Evolutionary conservation across 2,797 vertebrate genomes (phyloP).

Genomic region (Furcifer pardalis): DNA sequence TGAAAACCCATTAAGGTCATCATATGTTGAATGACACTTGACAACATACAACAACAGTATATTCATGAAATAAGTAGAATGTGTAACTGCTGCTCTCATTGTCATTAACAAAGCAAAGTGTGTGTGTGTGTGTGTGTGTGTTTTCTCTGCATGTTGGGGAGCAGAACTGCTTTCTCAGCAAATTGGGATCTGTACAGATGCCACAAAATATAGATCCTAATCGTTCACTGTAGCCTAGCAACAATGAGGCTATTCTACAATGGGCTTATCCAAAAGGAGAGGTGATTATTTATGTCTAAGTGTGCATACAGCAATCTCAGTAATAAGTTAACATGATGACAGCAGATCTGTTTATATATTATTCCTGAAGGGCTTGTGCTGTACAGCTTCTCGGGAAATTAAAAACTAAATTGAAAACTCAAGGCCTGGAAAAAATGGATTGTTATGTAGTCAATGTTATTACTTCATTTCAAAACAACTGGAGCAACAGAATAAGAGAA

Average conservation of each 20-base stretch:
- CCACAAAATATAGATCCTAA: slow-evolving; percentile 25
- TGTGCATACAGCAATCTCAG: not conserved
- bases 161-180: slow-evolving; percentile 37
- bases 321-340: not conserved
- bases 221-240: slow-evolving; percentile 28
- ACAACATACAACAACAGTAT: not conserved
- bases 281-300: not conserved
- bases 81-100: not conserved
- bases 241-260: not conserved
- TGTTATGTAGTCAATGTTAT: not conserved
- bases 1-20: too few species aligned
- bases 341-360: not conserved
- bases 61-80: slow-evolving; percentile 14
- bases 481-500: not conserved
- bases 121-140: slow-evolving; percentile 7
- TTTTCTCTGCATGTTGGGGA: not conserved
- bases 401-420: slow-evolving; percentile 22
- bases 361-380: not conserved
- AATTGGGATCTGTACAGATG: not conserved
- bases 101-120: not conserved
- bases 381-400: not conserved
- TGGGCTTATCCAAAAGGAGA: not conserved
- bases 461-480: not conserved
- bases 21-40: too few species aligned
- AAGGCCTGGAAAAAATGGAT: not conserved